phyloP scores from a whole-genome alignment of 1,140 invertebrate genomes.

The Drosophila malerkotliana region DNA sequence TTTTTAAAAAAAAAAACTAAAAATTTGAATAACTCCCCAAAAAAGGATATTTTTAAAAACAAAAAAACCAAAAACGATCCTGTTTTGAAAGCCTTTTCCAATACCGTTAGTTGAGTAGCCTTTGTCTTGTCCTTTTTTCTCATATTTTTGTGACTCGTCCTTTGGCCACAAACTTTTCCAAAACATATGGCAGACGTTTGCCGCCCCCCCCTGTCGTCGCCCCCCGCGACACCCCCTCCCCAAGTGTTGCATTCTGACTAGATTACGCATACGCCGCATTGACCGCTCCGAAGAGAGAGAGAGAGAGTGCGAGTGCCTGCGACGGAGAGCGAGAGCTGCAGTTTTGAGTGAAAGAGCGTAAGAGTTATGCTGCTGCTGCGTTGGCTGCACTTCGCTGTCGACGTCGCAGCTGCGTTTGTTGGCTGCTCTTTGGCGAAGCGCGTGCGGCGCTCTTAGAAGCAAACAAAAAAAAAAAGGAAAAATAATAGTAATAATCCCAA shows the following conservation, averaged over 20 bases:
- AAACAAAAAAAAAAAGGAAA: neutral
- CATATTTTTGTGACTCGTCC: neutral
- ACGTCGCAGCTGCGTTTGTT: constrained; percentile 58
- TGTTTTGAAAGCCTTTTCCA: neutral
- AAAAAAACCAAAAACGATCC: too few species aligned
- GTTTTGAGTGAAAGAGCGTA: constrained; percentile 29
- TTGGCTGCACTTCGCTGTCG: constrained; percentile 12
- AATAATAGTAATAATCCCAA: constrained; percentile 34
- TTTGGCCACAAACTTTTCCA: constrained; percentile 1
- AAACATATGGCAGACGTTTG: constrained; percentile 37
- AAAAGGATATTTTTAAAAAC: too few species aligned
- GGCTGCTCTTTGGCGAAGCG: constrained; percentile 60
- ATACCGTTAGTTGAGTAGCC: neutral
- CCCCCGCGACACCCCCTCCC: neutral
- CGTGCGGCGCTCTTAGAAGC: constrained; percentile 71
- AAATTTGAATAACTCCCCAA: too few species aligned
- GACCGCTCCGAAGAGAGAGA: constrained; percentile 38
- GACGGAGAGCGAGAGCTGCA: constrained; percentile 11
- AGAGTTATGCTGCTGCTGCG: constrained; percentile 50
- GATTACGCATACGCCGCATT: constrained; percentile 75
- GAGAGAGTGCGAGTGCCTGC: constrained; percentile 1
- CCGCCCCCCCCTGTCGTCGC: neutral
- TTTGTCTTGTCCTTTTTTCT: constrained; percentile 1
- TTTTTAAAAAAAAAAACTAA: too few species aligned
- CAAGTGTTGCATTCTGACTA: constrained; percentile 33